Evolutionary conservation across 1,140 invertebrate species (phyloP).

Genomic region (Sitobion miscanthi): DNA sequence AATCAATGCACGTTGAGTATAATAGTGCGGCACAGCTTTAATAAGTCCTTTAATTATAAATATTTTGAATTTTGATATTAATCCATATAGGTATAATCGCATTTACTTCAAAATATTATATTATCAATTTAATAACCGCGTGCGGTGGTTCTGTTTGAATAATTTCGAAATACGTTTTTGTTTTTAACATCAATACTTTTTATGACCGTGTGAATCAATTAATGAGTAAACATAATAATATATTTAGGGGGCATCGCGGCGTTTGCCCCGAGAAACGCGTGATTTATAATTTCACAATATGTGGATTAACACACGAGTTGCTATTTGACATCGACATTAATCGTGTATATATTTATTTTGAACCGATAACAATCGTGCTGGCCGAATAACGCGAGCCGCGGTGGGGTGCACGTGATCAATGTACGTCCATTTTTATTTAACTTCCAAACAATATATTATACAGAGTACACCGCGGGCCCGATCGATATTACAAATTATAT

Average conservation of each 20-base stretch:
- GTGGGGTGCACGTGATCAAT: background rate
- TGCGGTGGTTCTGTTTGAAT: background rate
- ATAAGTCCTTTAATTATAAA: background rate
- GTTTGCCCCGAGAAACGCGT: background rate
- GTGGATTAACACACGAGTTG: background rate
- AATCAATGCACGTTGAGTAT: background rate
- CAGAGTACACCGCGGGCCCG: background rate
- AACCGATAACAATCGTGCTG: background rate
- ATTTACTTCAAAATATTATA: background rate
- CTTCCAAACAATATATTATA: background rate
- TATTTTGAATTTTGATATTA: background rate
- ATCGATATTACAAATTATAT: background rate
- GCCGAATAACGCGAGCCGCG: background rate
- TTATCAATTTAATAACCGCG: background rate
- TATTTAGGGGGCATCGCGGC: background rate
- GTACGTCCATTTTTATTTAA: background rate
- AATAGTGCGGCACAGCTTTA: background rate
- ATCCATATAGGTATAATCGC: background rate
- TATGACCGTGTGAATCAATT: background rate
- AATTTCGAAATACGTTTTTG: background rate
- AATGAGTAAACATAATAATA: background rate
- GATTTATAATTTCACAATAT: conserved; percentile 19
- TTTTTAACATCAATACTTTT: background rate
- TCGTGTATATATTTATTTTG: background rate
- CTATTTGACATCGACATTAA: background rate